Conservation (phyloP, 2,113 vertebrate genomes). For the Vicugna pacos region DNA sequence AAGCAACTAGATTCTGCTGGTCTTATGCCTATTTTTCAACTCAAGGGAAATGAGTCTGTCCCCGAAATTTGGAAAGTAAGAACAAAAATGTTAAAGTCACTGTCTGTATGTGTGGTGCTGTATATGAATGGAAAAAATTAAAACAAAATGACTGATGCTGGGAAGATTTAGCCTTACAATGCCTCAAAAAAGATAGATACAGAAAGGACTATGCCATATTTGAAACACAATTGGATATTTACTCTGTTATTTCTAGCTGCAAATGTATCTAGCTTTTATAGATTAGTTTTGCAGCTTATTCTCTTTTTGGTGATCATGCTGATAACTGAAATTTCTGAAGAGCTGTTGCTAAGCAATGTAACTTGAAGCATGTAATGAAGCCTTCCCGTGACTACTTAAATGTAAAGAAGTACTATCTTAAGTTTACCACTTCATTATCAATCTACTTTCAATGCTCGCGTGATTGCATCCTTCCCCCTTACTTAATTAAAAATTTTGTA, state of each 20-base stretch:
- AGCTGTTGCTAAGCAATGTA: constrained; percentile 85
- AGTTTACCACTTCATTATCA: constrained; percentile 84
- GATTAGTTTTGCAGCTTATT: constrained; percentile 79
- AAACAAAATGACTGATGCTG: background rate
- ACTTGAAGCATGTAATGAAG: constrained; percentile 86
- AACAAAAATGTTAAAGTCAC: background rate
- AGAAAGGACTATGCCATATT: constrained; percentile 60
- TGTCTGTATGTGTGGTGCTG: background rate
- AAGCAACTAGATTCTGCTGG: background rate
- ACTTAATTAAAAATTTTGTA: constrained; percentile 75
- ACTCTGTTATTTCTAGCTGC: constrained; percentile 84
- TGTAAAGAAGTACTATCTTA: constrained; percentile 78
- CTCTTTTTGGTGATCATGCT: constrained; percentile 84
- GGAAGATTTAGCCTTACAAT: background rate
- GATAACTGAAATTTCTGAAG: constrained; percentile 85
- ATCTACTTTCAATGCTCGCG: constrained; percentile 76
- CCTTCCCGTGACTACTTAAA: constrained; percentile 83
- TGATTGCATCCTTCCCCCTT: constrained; percentile 68
- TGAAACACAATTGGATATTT: constrained; percentile 80
- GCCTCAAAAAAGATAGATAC: background rate
- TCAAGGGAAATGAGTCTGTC: background rate
- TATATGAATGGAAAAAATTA: background rate
- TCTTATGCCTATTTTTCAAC: background rate
- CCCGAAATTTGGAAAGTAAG: background rate
- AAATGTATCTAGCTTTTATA: constrained; percentile 76